A percentile compares a stretch with the other conserved stretches of the same genome.
These are phyloP conservation scores for Epinephelus moara DNA, from an alignment of 2,113 vertebrate species.

Conservation along the genomic window DNA sequence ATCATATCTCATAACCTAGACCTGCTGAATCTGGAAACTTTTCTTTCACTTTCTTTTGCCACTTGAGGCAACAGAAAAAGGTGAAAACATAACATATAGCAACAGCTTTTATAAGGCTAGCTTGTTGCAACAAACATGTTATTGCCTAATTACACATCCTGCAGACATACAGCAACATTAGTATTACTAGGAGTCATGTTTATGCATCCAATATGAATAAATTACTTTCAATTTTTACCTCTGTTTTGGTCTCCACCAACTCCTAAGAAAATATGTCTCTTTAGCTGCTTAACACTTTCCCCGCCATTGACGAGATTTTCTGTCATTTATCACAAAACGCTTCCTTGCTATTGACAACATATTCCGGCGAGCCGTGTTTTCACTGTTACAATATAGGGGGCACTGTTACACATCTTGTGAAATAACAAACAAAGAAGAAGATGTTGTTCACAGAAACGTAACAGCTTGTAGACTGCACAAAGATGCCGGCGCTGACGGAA, in stretches of 20 bases:
- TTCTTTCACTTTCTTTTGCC: slow-evolving; percentile 9
- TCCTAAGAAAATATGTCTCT: background rate
- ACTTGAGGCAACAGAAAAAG: background rate
- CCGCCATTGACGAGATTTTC: no score
- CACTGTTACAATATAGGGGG: no score
- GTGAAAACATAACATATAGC: background rate
- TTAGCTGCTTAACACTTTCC: background rate
- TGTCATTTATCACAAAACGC: no score
- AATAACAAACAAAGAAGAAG: no score
- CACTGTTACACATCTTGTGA: no score
- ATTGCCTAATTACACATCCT: background rate
- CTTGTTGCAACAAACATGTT: background rate
- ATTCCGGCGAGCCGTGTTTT: no score
- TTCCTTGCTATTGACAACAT: no score
- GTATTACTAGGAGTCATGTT: background rate
- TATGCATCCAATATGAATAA: background rate
- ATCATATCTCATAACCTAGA: slow-evolving; percentile 23
- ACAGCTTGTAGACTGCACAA: no score
- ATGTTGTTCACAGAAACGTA: no score
- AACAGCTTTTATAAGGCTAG: background rate
- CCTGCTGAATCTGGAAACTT: slow-evolving; percentile 21
- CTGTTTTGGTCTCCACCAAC: background rate
- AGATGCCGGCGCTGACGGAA: no score
- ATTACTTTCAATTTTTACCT: background rate
- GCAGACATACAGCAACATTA: background rate